phyloP scores from a whole-genome alignment of 2,888 invertebrate genomes.

The Tuta absoluta region DNA sequence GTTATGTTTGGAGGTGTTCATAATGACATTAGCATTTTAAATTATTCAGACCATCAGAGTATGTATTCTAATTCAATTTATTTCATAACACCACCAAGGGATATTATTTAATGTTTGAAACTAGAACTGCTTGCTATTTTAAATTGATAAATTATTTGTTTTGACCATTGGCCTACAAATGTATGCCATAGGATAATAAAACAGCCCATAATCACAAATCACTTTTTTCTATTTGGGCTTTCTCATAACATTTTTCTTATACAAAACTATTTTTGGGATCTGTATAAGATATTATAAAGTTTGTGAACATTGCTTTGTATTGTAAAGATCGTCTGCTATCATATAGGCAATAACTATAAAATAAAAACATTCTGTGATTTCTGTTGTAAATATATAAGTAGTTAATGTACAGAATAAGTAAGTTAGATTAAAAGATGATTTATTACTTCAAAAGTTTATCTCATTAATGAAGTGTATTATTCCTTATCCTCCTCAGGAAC shows the following conservation, averaged over 20 bases:
- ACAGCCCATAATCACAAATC: not conserved
- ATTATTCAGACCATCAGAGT: conserved; percentile 79
- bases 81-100: conserved; percentile 87
- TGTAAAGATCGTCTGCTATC: not conserved
- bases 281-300: conserved; percentile 3
- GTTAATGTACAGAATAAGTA: conserved; percentile 56
- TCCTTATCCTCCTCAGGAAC: conserved; percentile 52
- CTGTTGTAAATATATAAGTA: conserved; percentile 62
- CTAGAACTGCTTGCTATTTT: not conserved
- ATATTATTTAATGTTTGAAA: conserved; percentile 80
- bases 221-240: not conserved
- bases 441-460: conserved; percentile 44
- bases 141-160: not conserved
- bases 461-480: conserved; percentile 36
- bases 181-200: not conserved
- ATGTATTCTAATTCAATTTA: conserved; percentile 89
- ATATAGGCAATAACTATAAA: conserved; percentile 31
- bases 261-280: conserved; percentile 13
- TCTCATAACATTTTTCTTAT: not conserved
- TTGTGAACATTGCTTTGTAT: not conserved
- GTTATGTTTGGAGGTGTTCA: conserved; percentile 98
- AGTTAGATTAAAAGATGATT: conserved; percentile 62
- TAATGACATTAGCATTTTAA: conserved; percentile 85
- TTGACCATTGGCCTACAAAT: conserved; percentile 12
- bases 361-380: conserved; percentile 64